Evolutionary conservation across 1,140 invertebrate genomes (phyloP), one percentile per base, ranked within the genome.

Genomic region (Apolygus lucorum): DNA sequence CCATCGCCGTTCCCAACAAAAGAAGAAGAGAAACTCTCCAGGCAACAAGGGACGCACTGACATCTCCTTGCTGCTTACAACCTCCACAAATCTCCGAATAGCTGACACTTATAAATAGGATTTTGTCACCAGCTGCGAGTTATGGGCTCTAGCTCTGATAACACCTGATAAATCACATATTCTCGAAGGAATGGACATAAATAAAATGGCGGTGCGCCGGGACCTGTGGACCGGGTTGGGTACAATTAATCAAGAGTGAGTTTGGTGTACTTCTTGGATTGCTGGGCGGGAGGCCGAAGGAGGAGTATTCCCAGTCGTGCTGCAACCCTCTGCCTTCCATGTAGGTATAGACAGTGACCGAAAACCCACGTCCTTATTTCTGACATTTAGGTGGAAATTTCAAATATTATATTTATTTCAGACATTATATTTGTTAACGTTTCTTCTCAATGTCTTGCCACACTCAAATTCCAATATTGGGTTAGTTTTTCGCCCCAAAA

Each of bases 71-170:
- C 64, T 34, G n/a, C 64, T 66, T 66, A 66, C 64, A 66, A 29
- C 27, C 17, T n/a, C 28, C 64, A 66, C 64, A 66, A 66, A 66
- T 66, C 64, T 66, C 64, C 64, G 27, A 66, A 66, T 66, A 66
- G 64, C 27, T 29, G 64, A 66, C 64, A 34, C 29, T 66, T 66
- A 66, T 66, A 66, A 66, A 66, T 66, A 66, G 64, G 64, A 66
- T 66, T 66, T 66, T 66, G 64, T 66, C 64, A 66, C 64, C 64
- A n/a, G 21, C 22, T 2, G 27, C 28, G 64, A 66, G 64, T 66
- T 66, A 66, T 66, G 64, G 64, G 64, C 29, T 66, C 54, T 21
- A 26, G 64, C 64, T 34, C 27, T 66, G 64, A 66, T 66, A 66
- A 66, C 64, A 66, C 64, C 64, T 66, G 64, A 66, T 66, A 66